phyloP scores from a whole-genome alignment of 2,888 invertebrate species.

The Drosophila colorata region DNA sequence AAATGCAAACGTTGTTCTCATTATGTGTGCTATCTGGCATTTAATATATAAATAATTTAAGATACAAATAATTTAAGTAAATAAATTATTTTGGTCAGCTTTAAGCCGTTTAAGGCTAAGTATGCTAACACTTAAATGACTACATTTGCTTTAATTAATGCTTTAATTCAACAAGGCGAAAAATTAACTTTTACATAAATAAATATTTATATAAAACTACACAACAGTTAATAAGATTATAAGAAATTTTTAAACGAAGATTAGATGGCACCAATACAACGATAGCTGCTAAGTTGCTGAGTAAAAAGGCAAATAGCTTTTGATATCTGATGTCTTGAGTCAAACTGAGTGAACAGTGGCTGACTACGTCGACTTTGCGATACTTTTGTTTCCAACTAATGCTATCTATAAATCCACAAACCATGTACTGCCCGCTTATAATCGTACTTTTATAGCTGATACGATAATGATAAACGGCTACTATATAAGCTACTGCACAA shows the following conservation, averaged over 20 bases:
- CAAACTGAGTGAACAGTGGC: not conserved
- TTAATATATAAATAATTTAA: too few relatives aligned
- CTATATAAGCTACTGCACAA: conserved; percentile 1
- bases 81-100: too few relatives aligned
- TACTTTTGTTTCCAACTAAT: not conserved
- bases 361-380: not conserved
- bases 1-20: not conserved
- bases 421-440: not conserved
- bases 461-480: not conserved
- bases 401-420: not conserved
- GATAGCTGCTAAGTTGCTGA: accelerated
- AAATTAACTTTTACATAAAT: too few relatives aligned
- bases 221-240: too few relatives aligned
- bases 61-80: too few relatives aligned
- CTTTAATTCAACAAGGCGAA: too few relatives aligned
- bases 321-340: not conserved
- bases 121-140: too few relatives aligned
- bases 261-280: conserved; percentile 15
- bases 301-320: not conserved
- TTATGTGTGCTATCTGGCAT: too few relatives aligned
- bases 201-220: too few relatives aligned
- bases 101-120: too few relatives aligned
- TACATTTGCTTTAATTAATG: too few relatives aligned
- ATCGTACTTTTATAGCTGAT: not conserved
- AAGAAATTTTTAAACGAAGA: not conserved